Evolutionary conservation across 2,888 invertebrate species (phyloP).

Genomic region (Hipparchia semele): DNA sequence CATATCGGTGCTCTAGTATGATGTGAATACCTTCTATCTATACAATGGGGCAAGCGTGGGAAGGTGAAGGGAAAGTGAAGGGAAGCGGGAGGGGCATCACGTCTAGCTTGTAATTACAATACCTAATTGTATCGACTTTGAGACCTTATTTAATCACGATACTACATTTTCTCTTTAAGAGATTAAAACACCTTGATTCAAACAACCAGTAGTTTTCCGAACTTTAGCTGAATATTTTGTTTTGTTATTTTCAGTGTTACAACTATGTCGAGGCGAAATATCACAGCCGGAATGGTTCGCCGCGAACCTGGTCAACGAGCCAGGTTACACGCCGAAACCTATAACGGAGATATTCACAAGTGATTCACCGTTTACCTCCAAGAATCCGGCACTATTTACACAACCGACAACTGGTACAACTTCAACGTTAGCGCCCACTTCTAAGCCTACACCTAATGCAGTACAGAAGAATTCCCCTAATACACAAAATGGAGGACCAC

Average conservation of each 20-base stretch:
- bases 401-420: slow-evolving; percentile 31
- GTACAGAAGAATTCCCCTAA: background rate
- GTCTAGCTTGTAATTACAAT: no score
- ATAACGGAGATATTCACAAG: slow-evolving; percentile 71
- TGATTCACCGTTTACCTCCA: slow-evolving; percentile 57
- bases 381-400: slow-evolving; percentile 58
- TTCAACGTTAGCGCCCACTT: slow-evolving; percentile 26
- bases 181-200: no score
- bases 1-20: no score
- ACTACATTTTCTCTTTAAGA: no score
- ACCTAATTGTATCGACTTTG: no score
- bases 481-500: slow-evolving; percentile 29
- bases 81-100: no score
- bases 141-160: no score
- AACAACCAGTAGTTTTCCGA: background rate
- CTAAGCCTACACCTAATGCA: background rate
- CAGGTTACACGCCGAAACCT: slow-evolving; percentile 65
- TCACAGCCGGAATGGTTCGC: slow-evolving; percentile 69
- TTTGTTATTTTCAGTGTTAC: slow-evolving; percentile 65
- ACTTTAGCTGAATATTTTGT: background rate
- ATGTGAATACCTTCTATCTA: no score
- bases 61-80: no score
- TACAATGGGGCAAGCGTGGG: no score
- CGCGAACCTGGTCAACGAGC: slow-evolving; percentile 70
- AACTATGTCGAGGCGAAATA: slow-evolving; percentile 72